Evolutionary conservation across 1,140 invertebrate genomes (phyloP), one percentile per base, ranked within the genome.

Genomic region (Papilio polytes): DNA sequence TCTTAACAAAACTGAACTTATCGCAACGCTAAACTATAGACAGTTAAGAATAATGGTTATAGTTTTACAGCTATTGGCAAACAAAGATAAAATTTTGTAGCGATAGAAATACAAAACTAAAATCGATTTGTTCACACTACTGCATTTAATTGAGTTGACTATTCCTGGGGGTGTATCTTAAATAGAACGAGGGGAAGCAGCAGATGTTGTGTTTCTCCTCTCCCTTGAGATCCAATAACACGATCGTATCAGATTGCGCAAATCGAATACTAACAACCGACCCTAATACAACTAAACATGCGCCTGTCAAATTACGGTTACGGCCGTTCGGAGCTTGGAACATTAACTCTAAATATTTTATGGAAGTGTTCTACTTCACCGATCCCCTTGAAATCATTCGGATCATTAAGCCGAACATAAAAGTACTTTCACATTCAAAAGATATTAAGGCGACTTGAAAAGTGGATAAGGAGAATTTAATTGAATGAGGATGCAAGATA

Each of bases 401-500:
- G 72, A 31, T 73, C 72, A 51, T 79, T 77, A 74, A 48, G 13
- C 59, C 26, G 73, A 46, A 74, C 73, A 36, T 73, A 79, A 82
- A 78, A 80, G 74, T 82, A 82, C 81, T 82, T 82, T 74, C 81
- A 80, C 72, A 79, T 82, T 73, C 70, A 78, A 59, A 77, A 74
- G 48, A 79, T 72, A 82, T 80, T 72, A 74, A 82, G 78, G 46
- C 74, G 41, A 82, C 78, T 77, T 80, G 12, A 84, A 48, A 83
- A 82, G 70, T 82, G 82, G 81, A 81, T 83, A 80, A 85, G 82
- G 74, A 84, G 83, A 63, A 80, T 85, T 86, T 82, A 86, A 87
- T 88, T 80, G 85, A 89, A 88, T 86, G 85, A 89, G 88, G 90
- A 89, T 88, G 87, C 81, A 88, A 83, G 85, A 86, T 83, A 85